Conservation (phyloP, 2,797 vertebrate genomes). For the Sciurus carolinensis region DNA sequence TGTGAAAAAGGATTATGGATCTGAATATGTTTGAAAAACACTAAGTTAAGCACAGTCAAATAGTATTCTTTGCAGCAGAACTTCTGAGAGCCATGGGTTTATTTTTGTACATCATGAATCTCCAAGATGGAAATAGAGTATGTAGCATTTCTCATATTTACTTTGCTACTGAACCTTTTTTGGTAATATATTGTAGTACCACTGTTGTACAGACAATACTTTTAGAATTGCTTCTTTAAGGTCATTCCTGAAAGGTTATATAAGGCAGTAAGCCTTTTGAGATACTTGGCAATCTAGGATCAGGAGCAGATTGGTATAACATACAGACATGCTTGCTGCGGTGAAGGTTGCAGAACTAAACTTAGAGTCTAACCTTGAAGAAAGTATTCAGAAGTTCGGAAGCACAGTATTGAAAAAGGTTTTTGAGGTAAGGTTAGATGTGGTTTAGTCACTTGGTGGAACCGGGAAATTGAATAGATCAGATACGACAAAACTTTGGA, state of each 20-base stretch:
- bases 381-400: not conserved
- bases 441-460: not conserved
- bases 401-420: not conserved
- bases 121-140: not conserved
- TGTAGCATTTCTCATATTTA: slow-evolving; percentile 43
- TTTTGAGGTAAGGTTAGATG: not conserved
- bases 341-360: not conserved
- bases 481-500: slow-evolving; percentile 1
- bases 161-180: not conserved
- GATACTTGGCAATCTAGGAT: not conserved
- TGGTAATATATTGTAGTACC: not conserved
- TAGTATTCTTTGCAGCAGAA: slow-evolving; percentile 10
- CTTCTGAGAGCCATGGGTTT: not conserved
- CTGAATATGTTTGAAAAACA: slow-evolving; percentile 43
- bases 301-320: not conserved
- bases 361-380: not conserved
- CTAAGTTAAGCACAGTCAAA: slow-evolving; percentile 38
- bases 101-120: slow-evolving; percentile 36
- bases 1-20: not conserved
- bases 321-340: not conserved
- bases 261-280: not conserved
- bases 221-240: slow-evolving; percentile 6
- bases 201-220: not conserved
- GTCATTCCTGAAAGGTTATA: not conserved
- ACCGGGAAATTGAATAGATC: slow-evolving; percentile 17